Percentiles rank a stretch among this genome's conserved stretches.
Conservation (phyloP, 2,113 vertebrate species). For the Oreochromis tanganicae region DNA sequence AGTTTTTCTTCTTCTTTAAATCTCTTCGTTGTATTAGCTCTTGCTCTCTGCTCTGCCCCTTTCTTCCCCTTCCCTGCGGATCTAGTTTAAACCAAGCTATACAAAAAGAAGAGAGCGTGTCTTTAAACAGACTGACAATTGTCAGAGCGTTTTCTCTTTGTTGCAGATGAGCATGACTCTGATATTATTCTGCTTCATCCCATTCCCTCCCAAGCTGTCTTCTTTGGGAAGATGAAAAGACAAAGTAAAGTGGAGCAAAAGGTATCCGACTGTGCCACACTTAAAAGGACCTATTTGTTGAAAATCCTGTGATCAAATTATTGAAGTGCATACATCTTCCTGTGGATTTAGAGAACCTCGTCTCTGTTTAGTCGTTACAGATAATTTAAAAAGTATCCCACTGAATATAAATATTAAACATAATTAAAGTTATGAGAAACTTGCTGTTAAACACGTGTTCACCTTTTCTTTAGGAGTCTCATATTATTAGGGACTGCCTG, state of each 20-base stretch:
- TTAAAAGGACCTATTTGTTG: not conserved
- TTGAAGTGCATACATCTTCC: not conserved
- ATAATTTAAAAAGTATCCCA: not conserved
- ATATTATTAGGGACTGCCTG: not conserved
- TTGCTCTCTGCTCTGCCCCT: not conserved
- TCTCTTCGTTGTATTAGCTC: not conserved
- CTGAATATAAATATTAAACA: not conserved
- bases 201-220: not conserved
- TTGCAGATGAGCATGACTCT: not conserved
- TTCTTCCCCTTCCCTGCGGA: not conserved
- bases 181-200: not conserved
- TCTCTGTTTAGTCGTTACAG: not conserved
- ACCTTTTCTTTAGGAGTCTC: not conserved
- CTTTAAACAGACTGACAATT: conserved; percentile 9
- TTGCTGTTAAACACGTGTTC: not conserved
- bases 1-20: not conserved
- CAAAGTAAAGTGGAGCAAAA: not conserved
- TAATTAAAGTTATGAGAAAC: not conserved
- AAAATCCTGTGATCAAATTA: not conserved
- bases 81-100: not conserved
- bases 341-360: not conserved
- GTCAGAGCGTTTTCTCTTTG: not conserved
- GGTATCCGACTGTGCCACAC: not conserved
- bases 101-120: not conserved
- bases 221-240: not conserved